Evolutionary conservation across 2,888 invertebrate species (phyloP), one percentile per base, ranked within the genome.

Genomic region (Ferdinandea cuprea): DNA sequence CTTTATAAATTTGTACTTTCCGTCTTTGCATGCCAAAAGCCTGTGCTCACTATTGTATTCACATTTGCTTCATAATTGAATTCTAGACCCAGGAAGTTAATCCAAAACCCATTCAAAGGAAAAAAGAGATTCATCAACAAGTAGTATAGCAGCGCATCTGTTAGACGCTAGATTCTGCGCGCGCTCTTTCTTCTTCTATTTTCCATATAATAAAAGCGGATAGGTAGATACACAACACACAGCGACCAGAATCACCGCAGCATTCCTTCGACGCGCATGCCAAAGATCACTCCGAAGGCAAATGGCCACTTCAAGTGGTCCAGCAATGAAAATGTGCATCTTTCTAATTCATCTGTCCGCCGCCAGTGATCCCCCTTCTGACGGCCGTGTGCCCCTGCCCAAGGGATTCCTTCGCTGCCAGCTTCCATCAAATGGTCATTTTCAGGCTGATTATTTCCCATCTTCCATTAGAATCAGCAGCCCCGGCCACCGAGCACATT

Each of bases 61-160:
- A 44, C 54, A 78, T 78, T 61, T 61, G 15, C 32, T 68, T 61
- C 44, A 44, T 78, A 78, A 83, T 83, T 83, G 83, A 83, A 83
- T 83, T 83, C 78, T 15, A 72, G 78, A 83, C 72, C 83, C 83
- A 83, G 83, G 83, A 83, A 83, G 83, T 83, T 63, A 83, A 83
- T 83, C 72, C 73, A 30, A 44, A 73, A 35, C 46, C 72, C 37
- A 77, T 78, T 78, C 68, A 72, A 77, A 77, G 56, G 76, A 78
- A 63, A 78, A 56, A 52, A 73, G 54, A 73, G 78, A 83, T 83
- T 66, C 68, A 78, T 77, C 83, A 83, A 78, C 78, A 78, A 73
- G 78, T 83, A 68, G 83, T 63, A 68, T 63, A 68, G 56, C 72
- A 77, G 58, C 76, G 56, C 72, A 77, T 65, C 76, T 65, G 65